These are phyloP conservation scores for Hyposoter dolosus DNA, from an alignment of 2,888 invertebrate genomes.

Conservation along the genomic window DNA sequence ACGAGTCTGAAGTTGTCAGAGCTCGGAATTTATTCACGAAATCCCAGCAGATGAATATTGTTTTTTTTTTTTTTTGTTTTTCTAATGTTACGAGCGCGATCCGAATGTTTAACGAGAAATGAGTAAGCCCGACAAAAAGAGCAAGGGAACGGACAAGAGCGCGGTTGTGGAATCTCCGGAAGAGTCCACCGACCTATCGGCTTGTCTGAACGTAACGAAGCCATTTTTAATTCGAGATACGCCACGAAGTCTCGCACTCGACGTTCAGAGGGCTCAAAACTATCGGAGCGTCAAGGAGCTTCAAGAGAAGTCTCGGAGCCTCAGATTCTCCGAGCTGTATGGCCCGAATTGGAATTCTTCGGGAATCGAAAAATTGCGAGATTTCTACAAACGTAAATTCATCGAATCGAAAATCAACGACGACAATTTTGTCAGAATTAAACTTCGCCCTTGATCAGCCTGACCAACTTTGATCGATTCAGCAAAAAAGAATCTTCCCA, in stretches of 20 bases:
- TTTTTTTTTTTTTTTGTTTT: constrained; percentile 2
- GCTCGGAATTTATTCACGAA: background rate
- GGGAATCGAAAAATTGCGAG: constrained; percentile 35
- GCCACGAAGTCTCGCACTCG: constrained; percentile 36
- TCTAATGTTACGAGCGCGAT: too few relatives aligned
- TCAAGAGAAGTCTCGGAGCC: constrained; percentile 40
- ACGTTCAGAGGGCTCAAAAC: constrained; percentile 36
- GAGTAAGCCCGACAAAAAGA: constrained; percentile 2
- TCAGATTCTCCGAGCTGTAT: constrained; percentile 51
- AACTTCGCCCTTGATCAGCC: background rate
- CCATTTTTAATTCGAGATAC: constrained; percentile 37
- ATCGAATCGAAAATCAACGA: constrained; percentile 71
- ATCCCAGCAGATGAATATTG: background rate
- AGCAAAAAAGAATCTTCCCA: background rate
- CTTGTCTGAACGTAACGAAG: constrained; percentile 48
- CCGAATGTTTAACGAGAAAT: constrained; percentile 22
- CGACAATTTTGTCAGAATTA: constrained; percentile 66
- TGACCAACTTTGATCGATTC: background rate
- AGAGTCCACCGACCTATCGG: constrained; percentile 33
- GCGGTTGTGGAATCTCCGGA: background rate
- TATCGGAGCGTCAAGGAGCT: constrained; percentile 47
- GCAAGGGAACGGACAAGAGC: background rate
- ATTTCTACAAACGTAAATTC: constrained; percentile 68
- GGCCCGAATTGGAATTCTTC: constrained; percentile 50
- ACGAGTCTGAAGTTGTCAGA: constrained; percentile 5